Evolutionary conservation across 2,797 vertebrate genomes (phyloP).

Genomic region (Tadarida brasiliensis): DNA sequence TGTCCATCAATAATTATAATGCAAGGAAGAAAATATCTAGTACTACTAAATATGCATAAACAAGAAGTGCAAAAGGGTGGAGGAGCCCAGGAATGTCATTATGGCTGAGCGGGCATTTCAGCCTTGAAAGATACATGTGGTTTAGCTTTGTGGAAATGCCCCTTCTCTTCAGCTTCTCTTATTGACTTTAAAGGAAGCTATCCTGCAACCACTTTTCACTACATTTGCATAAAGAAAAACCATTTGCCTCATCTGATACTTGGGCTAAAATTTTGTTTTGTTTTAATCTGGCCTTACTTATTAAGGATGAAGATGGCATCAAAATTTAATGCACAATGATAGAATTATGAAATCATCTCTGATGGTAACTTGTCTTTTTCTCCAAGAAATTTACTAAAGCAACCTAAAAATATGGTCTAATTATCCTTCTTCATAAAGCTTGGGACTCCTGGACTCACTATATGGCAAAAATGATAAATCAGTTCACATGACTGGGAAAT

Average conservation of each 20-base stretch:
- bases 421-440: background rate
- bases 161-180: background rate
- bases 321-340: constrained; percentile 29
- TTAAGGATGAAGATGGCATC: constrained; percentile 33
- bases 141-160: background rate
- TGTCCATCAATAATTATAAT: background rate
- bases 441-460: background rate
- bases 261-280: background rate
- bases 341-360: background rate
- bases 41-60: background rate
- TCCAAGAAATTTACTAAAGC: constrained; percentile 29
- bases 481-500: background rate
- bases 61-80: background rate
- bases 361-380: background rate
- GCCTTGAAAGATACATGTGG: background rate
- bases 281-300: background rate
- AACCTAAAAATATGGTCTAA: constrained; percentile 16
- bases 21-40: background rate
- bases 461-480: background rate
- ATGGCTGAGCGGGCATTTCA: background rate
- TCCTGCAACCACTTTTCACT: background rate
- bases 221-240: background rate
- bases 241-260: background rate
- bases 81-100: background rate
- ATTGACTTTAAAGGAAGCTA: background rate